phyloP scores from a whole-genome alignment of 1,140 invertebrate species.

The Drusus annulatus region DNA sequence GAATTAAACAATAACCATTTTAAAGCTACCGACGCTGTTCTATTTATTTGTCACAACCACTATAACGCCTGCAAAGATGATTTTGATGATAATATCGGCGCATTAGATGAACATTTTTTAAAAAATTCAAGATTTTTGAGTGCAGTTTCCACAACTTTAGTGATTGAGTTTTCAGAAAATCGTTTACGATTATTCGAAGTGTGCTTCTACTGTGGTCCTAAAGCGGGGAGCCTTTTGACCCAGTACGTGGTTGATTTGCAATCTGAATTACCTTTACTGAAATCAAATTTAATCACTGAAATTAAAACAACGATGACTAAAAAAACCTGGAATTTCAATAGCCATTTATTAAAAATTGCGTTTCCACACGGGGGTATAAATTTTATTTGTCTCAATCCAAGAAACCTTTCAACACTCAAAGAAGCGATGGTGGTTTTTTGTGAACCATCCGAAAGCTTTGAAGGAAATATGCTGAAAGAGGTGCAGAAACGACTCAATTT shows the following conservation, averaged over 20 bases:
- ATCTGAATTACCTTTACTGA: neutral
- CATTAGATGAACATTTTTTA: neutral
- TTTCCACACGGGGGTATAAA: neutral
- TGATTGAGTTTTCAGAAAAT: neutral
- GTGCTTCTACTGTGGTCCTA: constrained; percentile 7
- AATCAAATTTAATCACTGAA: neutral
- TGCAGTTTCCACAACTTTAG: neutral
- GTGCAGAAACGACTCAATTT: constrained; percentile 6
- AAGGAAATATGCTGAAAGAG: neutral
- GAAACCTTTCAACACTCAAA: neutral
- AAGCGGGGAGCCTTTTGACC: neutral
- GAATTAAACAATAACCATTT: neutral
- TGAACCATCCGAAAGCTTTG: neutral
- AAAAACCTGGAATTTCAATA: neutral
- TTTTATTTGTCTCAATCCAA: neutral
- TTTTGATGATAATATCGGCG: neutral
- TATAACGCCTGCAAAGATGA: neutral
- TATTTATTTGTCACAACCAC: constrained; percentile 6
- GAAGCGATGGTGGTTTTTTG: neutral
- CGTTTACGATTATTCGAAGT: neutral
- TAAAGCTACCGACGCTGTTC: neutral
- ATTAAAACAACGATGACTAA: neutral
- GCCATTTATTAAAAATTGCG: neutral
- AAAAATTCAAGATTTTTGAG: neutral
- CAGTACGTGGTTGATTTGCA: neutral